Evolutionary conservation across 2,797 vertebrate genomes (phyloP).

Genomic region (Sphaeramia orbicularis): DNA sequence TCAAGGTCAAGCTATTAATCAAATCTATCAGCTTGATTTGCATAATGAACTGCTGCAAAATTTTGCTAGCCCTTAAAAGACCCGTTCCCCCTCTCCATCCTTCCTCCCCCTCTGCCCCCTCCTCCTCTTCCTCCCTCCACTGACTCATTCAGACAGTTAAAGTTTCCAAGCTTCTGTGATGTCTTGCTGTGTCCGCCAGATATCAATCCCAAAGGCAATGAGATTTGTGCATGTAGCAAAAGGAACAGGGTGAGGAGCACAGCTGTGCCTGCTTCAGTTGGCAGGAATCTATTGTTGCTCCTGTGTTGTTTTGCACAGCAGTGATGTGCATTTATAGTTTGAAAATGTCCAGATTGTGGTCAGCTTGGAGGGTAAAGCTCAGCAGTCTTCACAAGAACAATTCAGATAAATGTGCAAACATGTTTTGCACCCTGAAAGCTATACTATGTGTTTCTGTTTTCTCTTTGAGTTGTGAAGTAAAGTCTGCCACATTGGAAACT

Average conservation of each 20-base stretch:
- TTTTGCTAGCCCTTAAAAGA: conserved; percentile 24
- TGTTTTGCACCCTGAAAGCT: conserved; percentile 4
- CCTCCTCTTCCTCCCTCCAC: background rate
- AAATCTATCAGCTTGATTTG: conserved; percentile 68
- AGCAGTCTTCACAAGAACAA: conserved; percentile 10
- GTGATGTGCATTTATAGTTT: conserved; percentile 50
- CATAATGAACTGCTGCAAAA: conserved; percentile 68
- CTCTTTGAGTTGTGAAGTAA: background rate
- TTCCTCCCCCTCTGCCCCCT: too few species aligned
- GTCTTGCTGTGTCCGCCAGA: conserved; percentile 28
- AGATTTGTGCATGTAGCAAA: conserved; percentile 30
- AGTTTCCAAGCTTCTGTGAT: conserved; percentile 42
- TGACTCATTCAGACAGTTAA: conserved; percentile 34
- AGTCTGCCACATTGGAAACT: background rate
- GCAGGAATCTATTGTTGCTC: conserved; percentile 47
- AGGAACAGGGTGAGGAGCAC: conserved; percentile 43
- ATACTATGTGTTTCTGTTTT: background rate
- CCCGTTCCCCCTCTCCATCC: too few species aligned
- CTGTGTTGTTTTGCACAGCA: conserved; percentile 55
- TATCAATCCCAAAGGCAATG: conserved; percentile 37
- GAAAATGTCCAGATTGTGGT: conserved; percentile 13
- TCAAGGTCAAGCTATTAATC: conserved; percentile 77
- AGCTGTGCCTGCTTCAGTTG: conserved; percentile 59
- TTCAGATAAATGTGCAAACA: conserved; percentile 11
- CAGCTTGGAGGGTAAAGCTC: conserved; percentile 14